Evolutionary conservation across 2,113 vertebrate genomes (phyloP), one percentile per base, ranked within the genome.

Genomic region (Ceyx margarethae): DNA sequence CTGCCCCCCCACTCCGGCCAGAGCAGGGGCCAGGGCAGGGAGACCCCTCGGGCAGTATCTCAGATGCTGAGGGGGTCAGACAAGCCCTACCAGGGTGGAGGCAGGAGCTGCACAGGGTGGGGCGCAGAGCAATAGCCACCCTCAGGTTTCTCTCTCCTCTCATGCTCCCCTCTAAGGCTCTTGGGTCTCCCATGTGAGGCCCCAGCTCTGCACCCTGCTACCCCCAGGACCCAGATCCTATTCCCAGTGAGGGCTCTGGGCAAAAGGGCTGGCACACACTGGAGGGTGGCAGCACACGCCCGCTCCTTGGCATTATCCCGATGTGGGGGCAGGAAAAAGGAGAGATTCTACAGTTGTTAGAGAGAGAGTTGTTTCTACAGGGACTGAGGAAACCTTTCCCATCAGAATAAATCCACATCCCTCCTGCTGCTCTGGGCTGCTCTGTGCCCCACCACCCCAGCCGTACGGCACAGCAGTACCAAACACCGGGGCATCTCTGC

Each of bases 21-120:
- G 91, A 46, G 28, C 85, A 10, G 17, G 29, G 26, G 61, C 31
- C 15, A 73, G 65, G 9, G 16, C 5, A 2, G 65, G 5, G 64
- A 12, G 25, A 12, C 21, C 16, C 5, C 4, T 11, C 2, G 17
- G 67, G 69, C 31, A 35, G 8, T 2, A 4, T 1, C 5, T 1
- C 16, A 2, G 26, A 5, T 6, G 3, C 9, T 4, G 12, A 50
- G 9, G 62, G 62, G 37, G 15, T 31, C 10, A 1, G 75, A 11
- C 6, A 12, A 40, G 22, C 17, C 25, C 2, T 0, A 25, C 12
- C 0, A 1, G 48, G 79, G 25, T 5, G 1, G 25, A 22, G 67
- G 40, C 20, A 31, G 54, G 67, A 16, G 53, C 23, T 13, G n/a
- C 25, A 21, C 13, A 3, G 6, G 15, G 17, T 11, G 31, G 15